phyloP scores from a whole-genome alignment of 2,113 vertebrate genomes.

The Aphyosemion australe region DNA sequence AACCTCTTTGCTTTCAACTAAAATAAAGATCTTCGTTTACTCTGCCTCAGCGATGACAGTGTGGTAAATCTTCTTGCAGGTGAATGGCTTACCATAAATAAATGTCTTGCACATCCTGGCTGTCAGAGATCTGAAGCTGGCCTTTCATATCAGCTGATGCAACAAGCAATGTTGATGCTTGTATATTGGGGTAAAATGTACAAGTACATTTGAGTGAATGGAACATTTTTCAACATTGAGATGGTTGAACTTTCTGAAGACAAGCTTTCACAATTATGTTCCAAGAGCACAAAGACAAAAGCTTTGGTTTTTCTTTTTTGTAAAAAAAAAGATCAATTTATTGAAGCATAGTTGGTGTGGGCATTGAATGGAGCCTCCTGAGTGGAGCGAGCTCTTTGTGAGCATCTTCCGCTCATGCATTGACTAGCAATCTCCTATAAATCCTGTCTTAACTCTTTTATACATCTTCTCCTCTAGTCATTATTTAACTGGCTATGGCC shows the following conservation, averaged over 20 bases:
- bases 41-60: slow-evolving; percentile 43
- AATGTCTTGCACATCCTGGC: slow-evolving; percentile 29
- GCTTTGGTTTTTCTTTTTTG: slow-evolving; percentile 43
- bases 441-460: slow-evolving; percentile 79
- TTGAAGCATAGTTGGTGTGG: slow-evolving; percentile 56
- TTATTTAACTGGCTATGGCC: slow-evolving; percentile 78
- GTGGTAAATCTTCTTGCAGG: slow-evolving; percentile 54
- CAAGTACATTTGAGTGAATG: neutral
- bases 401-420: slow-evolving; percentile 69
- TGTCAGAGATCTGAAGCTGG: slow-evolving; percentile 37
- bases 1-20: slow-evolving; percentile 42
- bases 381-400: slow-evolving; percentile 70
- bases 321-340: slow-evolving; percentile 73
- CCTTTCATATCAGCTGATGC: slow-evolving; percentile 35
- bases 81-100: slow-evolving; percentile 60
- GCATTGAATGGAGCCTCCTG: slow-evolving; percentile 64
- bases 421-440: slow-evolving; percentile 63
- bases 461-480: slow-evolving; percentile 68
- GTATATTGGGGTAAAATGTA: slow-evolving; percentile 20
- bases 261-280: slow-evolving; percentile 19
- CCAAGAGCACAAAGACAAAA: slow-evolving; percentile 22
- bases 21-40: slow-evolving; percentile 63
- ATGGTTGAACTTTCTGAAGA: slow-evolving; percentile 30
- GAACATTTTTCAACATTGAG: slow-evolving; percentile 7
- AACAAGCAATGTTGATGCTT: slow-evolving; percentile 24